A percentile compares a stretch with the other conserved stretches of the same genome.
Evolutionary conservation across 2,797 vertebrate species (phyloP).

Genomic region (Channallabes apus): DNA sequence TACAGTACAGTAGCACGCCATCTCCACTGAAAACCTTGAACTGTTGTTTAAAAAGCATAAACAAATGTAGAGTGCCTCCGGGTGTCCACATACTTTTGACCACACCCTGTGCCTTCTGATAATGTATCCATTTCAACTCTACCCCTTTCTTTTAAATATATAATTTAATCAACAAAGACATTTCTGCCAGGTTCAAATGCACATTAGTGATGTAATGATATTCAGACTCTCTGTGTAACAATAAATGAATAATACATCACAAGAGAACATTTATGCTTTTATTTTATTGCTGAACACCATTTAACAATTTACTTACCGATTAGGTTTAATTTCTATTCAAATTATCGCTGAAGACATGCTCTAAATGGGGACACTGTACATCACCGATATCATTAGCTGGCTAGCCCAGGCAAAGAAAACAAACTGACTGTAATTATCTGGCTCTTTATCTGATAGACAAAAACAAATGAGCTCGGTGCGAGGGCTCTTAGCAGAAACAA

Average conservation of each 20-base stretch:
- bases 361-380: background rate
- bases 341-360: slow-evolving; percentile 2
- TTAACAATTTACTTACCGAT: slow-evolving; percentile 5
- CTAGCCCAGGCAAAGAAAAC: background rate
- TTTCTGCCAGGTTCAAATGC: background rate
- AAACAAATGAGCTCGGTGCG: background rate
- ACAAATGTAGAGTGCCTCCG: background rate
- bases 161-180: background rate
- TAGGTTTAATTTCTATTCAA: background rate
- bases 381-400: slow-evolving; percentile 18
- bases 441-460: slow-evolving; percentile 34
- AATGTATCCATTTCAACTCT: background rate
- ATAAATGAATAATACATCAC: background rate
- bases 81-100: background rate
- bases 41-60: background rate
- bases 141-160: too few species aligned
- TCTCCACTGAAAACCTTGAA: background rate
- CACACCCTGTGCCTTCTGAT: background rate
- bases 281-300: background rate
- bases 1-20: too few species aligned
- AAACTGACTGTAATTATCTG: slow-evolving; percentile 21
- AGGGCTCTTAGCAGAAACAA: slow-evolving; percentile 22
- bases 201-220: background rate
- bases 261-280: background rate
- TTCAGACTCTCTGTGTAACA: background rate